phyloP scores from a whole-genome alignment of 2,797 vertebrate species.

The Chloroceryle inda region DNA sequence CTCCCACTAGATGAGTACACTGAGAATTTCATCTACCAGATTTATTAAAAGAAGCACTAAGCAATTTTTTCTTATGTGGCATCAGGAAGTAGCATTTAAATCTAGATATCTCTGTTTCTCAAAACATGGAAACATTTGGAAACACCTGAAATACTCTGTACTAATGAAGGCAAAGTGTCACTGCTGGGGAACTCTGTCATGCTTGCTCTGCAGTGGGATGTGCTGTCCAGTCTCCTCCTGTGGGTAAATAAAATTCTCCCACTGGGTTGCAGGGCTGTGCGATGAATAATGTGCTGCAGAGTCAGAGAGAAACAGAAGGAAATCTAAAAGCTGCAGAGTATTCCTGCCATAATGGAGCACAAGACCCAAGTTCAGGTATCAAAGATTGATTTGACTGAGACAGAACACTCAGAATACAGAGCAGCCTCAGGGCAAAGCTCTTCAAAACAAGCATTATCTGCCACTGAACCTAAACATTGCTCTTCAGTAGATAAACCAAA shows the following conservation, averaged over 20 bases:
- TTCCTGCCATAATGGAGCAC: neutral
- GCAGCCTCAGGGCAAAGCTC: neutral
- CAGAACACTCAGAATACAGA: neutral
- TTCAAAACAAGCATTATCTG: neutral
- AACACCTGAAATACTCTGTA: neutral
- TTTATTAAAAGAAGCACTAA: neutral
- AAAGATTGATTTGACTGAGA: conserved; percentile 8
- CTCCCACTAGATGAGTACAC: neutral
- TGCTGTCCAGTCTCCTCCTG: neutral
- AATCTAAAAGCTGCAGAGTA: neutral
- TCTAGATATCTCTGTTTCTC: neutral
- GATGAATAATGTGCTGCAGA: neutral
- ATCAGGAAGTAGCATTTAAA: neutral
- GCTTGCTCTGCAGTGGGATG: rapidly evolving
- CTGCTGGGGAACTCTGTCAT: neutral
- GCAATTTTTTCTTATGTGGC: neutral
- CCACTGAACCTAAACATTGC: neutral
- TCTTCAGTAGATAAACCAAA: neutral
- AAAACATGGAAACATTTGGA: neutral
- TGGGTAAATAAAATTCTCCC: neutral
- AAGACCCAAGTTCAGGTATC: neutral
- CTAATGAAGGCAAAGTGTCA: neutral
- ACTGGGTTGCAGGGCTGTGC: neutral
- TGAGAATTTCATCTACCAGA: neutral
- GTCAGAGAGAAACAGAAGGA: neutral